Conservation (phyloP, 2,888 invertebrate species). For the Silvanus unidentatus region DNA sequence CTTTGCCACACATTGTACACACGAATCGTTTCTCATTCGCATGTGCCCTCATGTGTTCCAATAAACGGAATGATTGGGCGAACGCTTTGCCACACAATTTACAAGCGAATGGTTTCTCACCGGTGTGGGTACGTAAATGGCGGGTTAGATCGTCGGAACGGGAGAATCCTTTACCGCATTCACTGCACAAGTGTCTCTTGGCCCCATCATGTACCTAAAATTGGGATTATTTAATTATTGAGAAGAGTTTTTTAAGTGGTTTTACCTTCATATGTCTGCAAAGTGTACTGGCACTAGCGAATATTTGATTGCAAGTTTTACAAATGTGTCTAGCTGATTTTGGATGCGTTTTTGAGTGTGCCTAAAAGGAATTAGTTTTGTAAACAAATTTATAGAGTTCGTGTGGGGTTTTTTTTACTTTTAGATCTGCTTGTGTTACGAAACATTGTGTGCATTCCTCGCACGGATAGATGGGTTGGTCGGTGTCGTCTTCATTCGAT, state of each 20-base stretch:
- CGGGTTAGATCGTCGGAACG: slow-evolving; percentile 43
- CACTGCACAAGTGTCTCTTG: slow-evolving; percentile 41
- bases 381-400: too few species aligned
- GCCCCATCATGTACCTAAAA: slow-evolving; percentile 38
- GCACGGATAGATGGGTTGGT: slow-evolving; percentile 43
- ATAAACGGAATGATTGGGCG: slow-evolving; percentile 36
- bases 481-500: slow-evolving; percentile 38
- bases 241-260: neutral
- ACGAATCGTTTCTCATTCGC: slow-evolving; percentile 42
- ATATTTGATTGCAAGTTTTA: slow-evolving; percentile 42
- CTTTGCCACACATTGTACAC: slow-evolving; percentile 43
- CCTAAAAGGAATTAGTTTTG: slow-evolving; percentile 9
- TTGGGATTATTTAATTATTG: slow-evolving; percentile 4
- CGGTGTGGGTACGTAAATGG: slow-evolving; percentile 43
- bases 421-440: slow-evolving; percentile 38
- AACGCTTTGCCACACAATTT: slow-evolving; percentile 42
- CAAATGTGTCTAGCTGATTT: slow-evolving; percentile 35
- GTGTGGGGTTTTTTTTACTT: slow-evolving; percentile 33
- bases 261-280: slow-evolving; percentile 38
- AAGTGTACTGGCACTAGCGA: slow-evolving; percentile 45
- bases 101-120: slow-evolving; percentile 44
- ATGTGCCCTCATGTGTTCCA: slow-evolving; percentile 44
- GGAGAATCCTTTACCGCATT: slow-evolving; percentile 44
- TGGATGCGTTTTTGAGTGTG: slow-evolving; percentile 30
- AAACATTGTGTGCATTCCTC: slow-evolving; percentile 43